Evolutionary conservation across 2,113 vertebrate species (phyloP).

Genomic region (Platycercus adscitus): DNA sequence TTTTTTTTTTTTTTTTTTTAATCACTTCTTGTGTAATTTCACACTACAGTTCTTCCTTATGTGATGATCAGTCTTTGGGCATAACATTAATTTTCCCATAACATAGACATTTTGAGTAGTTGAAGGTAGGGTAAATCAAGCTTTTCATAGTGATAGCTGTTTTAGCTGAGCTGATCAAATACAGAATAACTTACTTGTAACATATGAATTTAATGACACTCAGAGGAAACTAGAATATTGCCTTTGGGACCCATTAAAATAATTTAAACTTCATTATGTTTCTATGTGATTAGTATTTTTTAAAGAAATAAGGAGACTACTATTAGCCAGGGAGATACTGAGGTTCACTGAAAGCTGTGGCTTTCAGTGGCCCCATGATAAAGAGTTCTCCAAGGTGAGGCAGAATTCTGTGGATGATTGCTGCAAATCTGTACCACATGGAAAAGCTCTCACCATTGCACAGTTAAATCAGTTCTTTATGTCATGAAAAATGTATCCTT

Average conservation of each 20-base stretch:
- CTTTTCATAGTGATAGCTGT: background rate
- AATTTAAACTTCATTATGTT: background rate
- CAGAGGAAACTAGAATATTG: background rate
- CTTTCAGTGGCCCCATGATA: background rate
- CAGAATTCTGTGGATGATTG: background rate
- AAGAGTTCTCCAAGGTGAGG: background rate
- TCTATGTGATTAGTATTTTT: constrained; percentile 10
- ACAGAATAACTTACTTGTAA: background rate
- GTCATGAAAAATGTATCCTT: background rate
- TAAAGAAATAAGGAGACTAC: background rate
- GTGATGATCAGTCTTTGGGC: background rate
- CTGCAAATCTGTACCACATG: background rate
- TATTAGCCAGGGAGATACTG: background rate
- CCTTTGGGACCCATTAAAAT: constrained; percentile 6
- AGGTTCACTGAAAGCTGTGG: background rate
- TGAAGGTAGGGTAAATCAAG: background rate
- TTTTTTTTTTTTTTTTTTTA: background rate
- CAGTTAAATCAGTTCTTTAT: background rate
- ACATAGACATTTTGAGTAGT: background rate
- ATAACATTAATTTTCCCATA: background rate
- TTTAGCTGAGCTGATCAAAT: constrained; percentile 46
- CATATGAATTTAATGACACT: background rate
- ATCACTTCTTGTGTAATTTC: background rate
- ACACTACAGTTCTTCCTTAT: background rate
- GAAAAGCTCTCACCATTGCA: background rate